Conservation (phyloP, 2,113 vertebrate genomes). For the Buteo buteo region DNA sequence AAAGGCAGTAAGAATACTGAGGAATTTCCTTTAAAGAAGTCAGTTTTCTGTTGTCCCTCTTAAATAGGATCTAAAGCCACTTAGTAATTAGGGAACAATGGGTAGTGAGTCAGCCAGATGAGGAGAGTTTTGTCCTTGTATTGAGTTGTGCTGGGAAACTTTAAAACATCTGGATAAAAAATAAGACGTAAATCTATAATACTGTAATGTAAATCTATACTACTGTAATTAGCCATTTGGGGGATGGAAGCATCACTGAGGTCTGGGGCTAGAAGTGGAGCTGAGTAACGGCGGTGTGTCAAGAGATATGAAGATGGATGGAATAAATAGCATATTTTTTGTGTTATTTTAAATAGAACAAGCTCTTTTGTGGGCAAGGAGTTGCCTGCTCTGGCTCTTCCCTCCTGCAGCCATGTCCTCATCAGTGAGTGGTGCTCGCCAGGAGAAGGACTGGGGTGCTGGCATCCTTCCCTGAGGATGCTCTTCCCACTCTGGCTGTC, state of each 20-base stretch:
- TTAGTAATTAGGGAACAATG: conserved; percentile 1
- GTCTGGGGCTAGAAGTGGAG: neutral
- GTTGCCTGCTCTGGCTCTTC: neutral
- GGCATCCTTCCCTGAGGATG: neutral
- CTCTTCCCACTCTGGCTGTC: neutral
- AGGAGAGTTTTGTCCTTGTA: neutral
- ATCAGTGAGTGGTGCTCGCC: fast-evolving
- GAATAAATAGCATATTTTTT: fast-evolving
- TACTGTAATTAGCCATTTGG: neutral
- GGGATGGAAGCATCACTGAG: neutral
- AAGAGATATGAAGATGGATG: neutral
- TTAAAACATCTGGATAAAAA: neutral
- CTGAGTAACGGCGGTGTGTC: fast-evolving
- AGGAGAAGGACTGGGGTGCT: neutral
- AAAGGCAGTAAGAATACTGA: neutral
- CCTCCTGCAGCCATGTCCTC: fast-evolving
- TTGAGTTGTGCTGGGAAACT: neutral
- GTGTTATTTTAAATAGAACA: neutral
- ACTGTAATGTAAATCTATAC: neutral
- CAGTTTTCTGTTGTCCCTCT: neutral
- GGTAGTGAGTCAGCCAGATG: neutral
- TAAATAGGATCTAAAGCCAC: neutral
- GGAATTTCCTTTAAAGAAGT: neutral
- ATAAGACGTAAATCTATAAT: fast-evolving
- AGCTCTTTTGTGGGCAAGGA: neutral